A percentile compares a stretch with the other conserved stretches of the same genome.
Evolutionary conservation across 1,140 invertebrate genomes (phyloP).

Genomic region (Aethina tumida): DNA sequence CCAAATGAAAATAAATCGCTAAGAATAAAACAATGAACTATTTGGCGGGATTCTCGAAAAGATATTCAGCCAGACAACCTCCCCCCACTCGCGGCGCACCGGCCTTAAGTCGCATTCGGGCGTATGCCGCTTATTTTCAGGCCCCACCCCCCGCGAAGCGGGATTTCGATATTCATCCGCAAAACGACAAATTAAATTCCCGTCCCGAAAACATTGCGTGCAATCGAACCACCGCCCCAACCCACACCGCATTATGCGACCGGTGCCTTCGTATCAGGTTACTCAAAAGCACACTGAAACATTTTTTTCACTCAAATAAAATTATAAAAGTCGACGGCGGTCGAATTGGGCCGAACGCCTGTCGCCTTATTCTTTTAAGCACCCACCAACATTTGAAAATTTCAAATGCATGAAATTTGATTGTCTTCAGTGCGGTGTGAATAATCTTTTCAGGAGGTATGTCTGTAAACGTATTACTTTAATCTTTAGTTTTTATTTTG

Average conservation of each 20-base stretch:
- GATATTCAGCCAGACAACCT: slow-evolving; percentile 7
- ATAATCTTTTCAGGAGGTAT: slow-evolving; percentile 7
- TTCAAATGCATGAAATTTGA: slow-evolving; percentile 25
- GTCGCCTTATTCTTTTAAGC: slow-evolving; percentile 18
- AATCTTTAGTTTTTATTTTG: slow-evolving; percentile 2
- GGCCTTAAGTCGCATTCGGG: not conserved
- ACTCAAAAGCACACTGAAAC: not conserved
- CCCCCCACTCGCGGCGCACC: no score
- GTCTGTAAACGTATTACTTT: no score
- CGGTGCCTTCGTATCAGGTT: no score
- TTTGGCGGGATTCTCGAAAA: no score
- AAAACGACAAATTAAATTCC: no score
- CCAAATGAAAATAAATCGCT: no score
- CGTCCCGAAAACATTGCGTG: no score
- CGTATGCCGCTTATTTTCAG: not conserved
- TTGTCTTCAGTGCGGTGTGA: slow-evolving; percentile 24
- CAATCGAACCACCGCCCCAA: no score
- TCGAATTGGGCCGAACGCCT: slow-evolving; percentile 22
- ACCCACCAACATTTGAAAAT: slow-evolving; percentile 25
- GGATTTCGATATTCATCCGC: slow-evolving; percentile 1
- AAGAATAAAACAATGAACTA: no score
- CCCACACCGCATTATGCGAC: no score
- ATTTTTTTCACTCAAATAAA: not conserved
- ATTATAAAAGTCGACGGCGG: slow-evolving; percentile 18
- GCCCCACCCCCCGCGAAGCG: slow-evolving; percentile 6